Conservation (phyloP, 2,113 vertebrate genomes). For the Zapornia atra region DNA sequence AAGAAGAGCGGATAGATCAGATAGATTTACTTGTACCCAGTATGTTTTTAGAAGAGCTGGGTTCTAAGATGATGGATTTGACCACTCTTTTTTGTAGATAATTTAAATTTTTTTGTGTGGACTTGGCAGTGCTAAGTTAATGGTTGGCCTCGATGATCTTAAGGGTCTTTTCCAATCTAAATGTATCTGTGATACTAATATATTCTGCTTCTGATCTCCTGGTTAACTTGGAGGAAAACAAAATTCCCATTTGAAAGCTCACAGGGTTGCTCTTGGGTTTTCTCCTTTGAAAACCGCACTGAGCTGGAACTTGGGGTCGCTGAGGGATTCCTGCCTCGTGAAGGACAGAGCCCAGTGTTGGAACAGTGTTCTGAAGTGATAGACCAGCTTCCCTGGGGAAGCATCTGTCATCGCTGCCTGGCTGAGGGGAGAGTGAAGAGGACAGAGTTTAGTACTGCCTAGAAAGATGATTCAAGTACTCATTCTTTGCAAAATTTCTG, state of each 20-base stretch:
- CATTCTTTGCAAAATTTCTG: background rate
- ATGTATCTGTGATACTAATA: background rate
- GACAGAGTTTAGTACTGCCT: background rate
- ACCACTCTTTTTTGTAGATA: background rate
- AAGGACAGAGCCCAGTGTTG: background rate
- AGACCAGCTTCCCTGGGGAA: background rate
- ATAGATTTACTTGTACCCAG: background rate
- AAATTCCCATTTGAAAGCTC: background rate
- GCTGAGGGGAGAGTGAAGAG: background rate
- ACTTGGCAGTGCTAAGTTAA: background rate
- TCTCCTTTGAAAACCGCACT: background rate
- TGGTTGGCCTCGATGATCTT: rapidly evolving
- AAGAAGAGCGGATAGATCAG: background rate
- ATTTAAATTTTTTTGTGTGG: background rate
- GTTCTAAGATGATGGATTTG: background rate
- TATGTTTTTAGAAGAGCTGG: background rate
- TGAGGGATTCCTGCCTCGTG: background rate
- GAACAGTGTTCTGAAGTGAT: background rate
- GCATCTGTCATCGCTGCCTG: background rate
- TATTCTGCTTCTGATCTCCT: background rate
- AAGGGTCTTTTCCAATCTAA: background rate
- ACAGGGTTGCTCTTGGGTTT: background rate
- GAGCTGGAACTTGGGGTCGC: background rate
- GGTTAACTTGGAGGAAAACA: background rate
- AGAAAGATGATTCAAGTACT: background rate